Percentiles rank a stretch among this genome's conserved stretches.
These are phyloP conservation scores for Rhagium mordax DNA, from an alignment of 2,888 invertebrate species.

Conservation along the genomic window DNA sequence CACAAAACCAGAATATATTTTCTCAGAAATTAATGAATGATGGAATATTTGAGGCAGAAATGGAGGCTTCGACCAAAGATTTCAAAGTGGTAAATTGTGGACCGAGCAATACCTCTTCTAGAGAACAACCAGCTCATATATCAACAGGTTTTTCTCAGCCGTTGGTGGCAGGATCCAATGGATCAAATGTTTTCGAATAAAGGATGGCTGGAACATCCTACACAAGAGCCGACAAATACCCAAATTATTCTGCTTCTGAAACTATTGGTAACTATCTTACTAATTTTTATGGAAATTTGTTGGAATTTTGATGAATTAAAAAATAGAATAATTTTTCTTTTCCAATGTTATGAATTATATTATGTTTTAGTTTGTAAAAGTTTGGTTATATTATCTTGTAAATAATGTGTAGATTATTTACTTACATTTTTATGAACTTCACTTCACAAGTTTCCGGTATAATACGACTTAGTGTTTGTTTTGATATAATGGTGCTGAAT, in stretches of 20 bases:
- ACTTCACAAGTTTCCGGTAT: constrained; percentile 36
- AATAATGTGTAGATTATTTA: constrained; percentile 23
- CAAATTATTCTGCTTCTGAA: background rate
- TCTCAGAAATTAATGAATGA: constrained; percentile 34
- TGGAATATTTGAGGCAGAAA: constrained; percentile 30
- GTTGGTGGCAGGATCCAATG: constrained; percentile 4
- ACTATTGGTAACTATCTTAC: constrained; percentile 13
- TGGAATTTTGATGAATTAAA: background rate
- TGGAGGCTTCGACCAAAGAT: constrained; percentile 30
- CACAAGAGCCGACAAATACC: background rate
- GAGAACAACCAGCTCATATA: constrained; percentile 1
- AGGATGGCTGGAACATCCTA: background rate
- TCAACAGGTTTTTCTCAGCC: constrained; percentile 13
- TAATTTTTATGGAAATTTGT: background rate
- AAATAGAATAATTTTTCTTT: constrained; percentile 14
- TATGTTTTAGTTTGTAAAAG: background rate
- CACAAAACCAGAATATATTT: constrained; percentile 19
- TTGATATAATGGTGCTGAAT: constrained; percentile 44
- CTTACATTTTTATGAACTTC: constrained; percentile 12
- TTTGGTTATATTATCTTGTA: background rate
- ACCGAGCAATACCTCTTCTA: constrained; percentile 1
- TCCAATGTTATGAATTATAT: constrained; percentile 4
- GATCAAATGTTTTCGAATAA: background rate
- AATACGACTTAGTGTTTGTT: constrained; percentile 44
- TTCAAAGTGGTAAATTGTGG: constrained; percentile 38